phyloP scores from a whole-genome alignment of 2,797 vertebrate species.

The Hippocampus kuda region DNA sequence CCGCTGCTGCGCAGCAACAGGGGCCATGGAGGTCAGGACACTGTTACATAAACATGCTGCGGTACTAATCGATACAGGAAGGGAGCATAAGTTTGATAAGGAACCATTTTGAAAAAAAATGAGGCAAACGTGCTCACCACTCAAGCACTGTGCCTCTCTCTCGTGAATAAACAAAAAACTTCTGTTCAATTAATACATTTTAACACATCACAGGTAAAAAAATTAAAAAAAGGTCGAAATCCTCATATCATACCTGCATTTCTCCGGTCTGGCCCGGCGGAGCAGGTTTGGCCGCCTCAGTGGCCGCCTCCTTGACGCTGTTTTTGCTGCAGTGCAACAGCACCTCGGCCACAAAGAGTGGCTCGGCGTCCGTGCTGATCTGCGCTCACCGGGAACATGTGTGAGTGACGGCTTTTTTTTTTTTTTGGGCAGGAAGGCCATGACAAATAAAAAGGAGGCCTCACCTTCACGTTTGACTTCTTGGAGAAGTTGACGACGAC shows the following conservation, averaged over 20 bases:
- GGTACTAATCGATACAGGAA: neutral
- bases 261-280: slow-evolving; percentile 82
- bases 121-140: neutral
- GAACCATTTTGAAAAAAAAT: neutral
- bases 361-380: slow-evolving; percentile 78
- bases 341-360: slow-evolving; percentile 87
- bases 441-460: neutral
- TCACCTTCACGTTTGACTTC: slow-evolving; percentile 91
- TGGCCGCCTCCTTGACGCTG: slow-evolving; percentile 85
- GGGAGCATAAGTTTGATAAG: neutral
- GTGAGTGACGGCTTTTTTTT: neutral
- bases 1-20: neutral
- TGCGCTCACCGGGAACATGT: slow-evolving; percentile 23
- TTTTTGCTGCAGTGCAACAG: slow-evolving; percentile 90
- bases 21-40: neutral
- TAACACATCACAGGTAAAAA: no score
- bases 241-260: slow-evolving; percentile 79
- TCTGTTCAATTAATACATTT: no score
- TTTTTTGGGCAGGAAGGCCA: neutral
- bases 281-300: slow-evolving; percentile 83
- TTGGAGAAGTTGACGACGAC: slow-evolving; percentile 93
- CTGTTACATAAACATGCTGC: neutral
- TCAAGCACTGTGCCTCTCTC: neutral
- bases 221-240: neutral
- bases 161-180: neutral